phyloP scores from a whole-genome alignment of 2,888 invertebrate species.

The Chloroclystis v-ata region DNA sequence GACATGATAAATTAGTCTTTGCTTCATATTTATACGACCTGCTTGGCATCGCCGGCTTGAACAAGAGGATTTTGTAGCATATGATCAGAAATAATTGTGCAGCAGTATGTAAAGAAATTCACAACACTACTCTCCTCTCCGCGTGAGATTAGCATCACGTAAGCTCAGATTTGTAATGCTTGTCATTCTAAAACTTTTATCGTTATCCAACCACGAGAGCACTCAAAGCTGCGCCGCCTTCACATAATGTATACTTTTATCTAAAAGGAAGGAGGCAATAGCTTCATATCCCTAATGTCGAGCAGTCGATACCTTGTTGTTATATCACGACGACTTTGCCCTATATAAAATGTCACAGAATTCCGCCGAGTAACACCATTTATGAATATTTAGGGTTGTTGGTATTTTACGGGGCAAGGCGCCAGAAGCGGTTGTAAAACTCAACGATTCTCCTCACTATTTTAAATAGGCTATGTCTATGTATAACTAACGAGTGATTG shows the following conservation, averaged over 20 bases:
- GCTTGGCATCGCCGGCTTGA: conserved; percentile 48
- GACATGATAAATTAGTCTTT: conserved; percentile 72
- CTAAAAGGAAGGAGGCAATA: conserved; percentile 52
- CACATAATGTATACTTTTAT: conserved; percentile 50
- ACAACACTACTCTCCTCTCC: no score
- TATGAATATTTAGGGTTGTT: conserved; percentile 42
- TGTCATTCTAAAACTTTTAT: conserved; percentile 39
- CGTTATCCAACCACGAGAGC: conserved; percentile 27
- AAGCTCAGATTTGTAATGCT: conserved; percentile 41
- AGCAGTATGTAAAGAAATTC: no score
- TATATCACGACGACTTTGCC: conserved; percentile 28
- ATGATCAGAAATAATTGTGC: no score
- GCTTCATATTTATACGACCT: conserved; percentile 62
- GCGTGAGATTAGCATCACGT: conserved; percentile 49
- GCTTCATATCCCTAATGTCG: conserved; percentile 46
- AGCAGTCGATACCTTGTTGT: conserved; percentile 34
- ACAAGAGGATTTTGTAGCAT: conserved; percentile 59
- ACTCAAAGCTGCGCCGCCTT: conserved; percentile 47
- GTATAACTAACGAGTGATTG: conserved; percentile 70
- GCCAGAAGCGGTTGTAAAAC: conserved; percentile 65
- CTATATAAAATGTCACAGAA: conserved; percentile 25
- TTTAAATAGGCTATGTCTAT: conserved; percentile 69
- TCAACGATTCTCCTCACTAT: conserved; percentile 70
- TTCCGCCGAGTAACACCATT: conserved; percentile 27
- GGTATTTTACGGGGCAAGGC: conserved; percentile 52